Conservation (phyloP, 2,113 vertebrate genomes). For the Aythya baeri region DNA sequence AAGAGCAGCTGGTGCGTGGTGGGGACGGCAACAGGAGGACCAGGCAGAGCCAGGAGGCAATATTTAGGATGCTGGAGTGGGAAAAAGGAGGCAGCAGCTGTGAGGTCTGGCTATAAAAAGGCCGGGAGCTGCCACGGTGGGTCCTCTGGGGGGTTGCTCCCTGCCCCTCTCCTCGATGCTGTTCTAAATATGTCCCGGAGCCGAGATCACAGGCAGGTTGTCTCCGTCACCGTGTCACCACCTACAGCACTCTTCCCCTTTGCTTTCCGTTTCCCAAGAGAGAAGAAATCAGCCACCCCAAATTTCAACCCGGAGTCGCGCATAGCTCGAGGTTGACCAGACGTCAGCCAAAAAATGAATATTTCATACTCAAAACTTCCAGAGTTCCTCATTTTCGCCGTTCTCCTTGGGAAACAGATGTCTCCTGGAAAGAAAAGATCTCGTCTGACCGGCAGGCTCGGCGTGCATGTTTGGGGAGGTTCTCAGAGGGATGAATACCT, state of each 20-base stretch:
- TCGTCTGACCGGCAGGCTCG: not conserved
- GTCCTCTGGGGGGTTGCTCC: not conserved
- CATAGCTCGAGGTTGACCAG: not conserved
- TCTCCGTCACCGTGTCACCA: not conserved
- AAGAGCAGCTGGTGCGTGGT: not conserved
- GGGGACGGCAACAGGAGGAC: not conserved
- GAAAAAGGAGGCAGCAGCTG: slow-evolving; percentile 51
- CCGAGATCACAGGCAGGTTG: not conserved
- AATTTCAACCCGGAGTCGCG: not conserved
- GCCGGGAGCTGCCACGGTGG: fast-evolving
- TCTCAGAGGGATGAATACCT: not conserved
- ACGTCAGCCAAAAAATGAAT: not conserved
- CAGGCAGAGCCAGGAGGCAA: not conserved
- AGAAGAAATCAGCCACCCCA: not conserved
- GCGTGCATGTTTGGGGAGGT: not conserved
- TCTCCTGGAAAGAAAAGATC: not conserved
- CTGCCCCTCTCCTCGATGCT: not conserved
- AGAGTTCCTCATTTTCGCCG: fast-evolving
- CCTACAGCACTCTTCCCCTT: not conserved
- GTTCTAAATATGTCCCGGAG: slow-evolving; percentile 1
- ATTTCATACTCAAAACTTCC: not conserved
- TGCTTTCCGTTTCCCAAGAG: not conserved
- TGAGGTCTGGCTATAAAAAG: slow-evolving; percentile 48
- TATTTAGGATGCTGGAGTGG: not conserved
- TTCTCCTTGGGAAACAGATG: not conserved